phyloP scores from a whole-genome alignment of 2,113 vertebrate genomes.

The Xiphorhynchus elegans region DNA sequence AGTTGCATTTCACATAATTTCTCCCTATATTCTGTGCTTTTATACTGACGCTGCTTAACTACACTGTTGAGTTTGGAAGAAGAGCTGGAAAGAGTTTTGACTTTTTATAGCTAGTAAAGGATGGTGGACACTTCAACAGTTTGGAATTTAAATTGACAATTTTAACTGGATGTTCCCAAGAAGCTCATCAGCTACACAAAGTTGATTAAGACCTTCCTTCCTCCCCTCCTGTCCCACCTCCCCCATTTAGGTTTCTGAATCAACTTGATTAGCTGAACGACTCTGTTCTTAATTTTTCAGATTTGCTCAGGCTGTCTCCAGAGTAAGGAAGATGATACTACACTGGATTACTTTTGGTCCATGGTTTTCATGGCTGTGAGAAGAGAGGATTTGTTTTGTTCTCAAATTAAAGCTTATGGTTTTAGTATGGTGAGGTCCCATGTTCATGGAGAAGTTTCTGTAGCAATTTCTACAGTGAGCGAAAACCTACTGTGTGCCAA shows the following conservation, averaged over 20 bases:
- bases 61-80: neutral
- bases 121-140: neutral
- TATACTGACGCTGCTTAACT: neutral
- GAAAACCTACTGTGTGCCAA: neutral
- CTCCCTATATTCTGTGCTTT: neutral
- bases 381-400: neutral
- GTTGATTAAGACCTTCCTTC: slow-evolving; percentile 4
- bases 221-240: neutral
- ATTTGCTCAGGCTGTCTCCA: slow-evolving; percentile 15
- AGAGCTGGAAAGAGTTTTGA: neutral
- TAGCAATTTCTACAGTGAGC: neutral
- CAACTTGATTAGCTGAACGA: slow-evolving; percentile 1
- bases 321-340: neutral
- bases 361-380: neutral
- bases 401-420: neutral
- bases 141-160: slow-evolving; percentile 19
- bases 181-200: slow-evolving; percentile 3
- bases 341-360: neutral
- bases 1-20: neutral
- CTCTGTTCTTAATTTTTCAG: slow-evolving; percentile 8
- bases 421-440: neutral
- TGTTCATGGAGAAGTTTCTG: neutral
- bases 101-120: neutral
- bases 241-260: neutral
- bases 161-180: neutral